Percentiles rank a stretch among this genome's conserved stretches.
phyloP scores from a whole-genome alignment of 2,113 vertebrate species.

The Thymallus thymallus region DNA sequence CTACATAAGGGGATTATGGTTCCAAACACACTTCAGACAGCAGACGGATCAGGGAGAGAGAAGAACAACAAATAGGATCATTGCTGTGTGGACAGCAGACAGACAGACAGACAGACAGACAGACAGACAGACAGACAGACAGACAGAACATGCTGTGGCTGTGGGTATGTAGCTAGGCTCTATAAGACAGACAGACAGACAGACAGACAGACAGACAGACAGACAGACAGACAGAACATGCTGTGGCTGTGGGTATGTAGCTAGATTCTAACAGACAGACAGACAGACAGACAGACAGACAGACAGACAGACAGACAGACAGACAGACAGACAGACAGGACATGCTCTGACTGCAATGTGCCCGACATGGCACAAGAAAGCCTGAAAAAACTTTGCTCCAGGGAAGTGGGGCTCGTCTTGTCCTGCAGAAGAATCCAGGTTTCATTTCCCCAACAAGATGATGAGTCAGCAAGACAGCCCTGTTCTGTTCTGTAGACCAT shows the following conservation, averaged over 20 bases:
- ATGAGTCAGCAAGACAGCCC: conserved; percentile 60
- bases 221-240: too few relatives aligned
- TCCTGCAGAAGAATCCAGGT: conserved; percentile 56
- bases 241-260: too few relatives aligned
- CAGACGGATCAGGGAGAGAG: background rate
- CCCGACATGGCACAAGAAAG: conserved; percentile 57
- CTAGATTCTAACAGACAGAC: too few relatives aligned
- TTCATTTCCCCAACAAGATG: conserved; percentile 69
- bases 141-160: conserved; percentile 12
- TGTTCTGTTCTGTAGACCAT: conserved; percentile 31
- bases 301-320: background rate
- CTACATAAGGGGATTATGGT: conserved; percentile 14
- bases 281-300: too few relatives aligned
- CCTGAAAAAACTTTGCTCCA: conserved; percentile 66
- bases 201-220: conserved; percentile 42
- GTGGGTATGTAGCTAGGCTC: conserved; percentile 15
- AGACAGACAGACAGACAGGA: conserved; percentile 30
- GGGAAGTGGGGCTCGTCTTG: conserved; percentile 50
- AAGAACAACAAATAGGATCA: conserved; percentile 26
- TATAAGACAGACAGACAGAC: conserved; percentile 8
- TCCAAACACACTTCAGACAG: conserved; percentile 17
- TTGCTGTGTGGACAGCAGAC: too few relatives aligned
- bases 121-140: conserved; percentile 10
- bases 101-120: conserved; percentile 7
- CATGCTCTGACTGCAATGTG: conserved; percentile 27